Base-by-base conservation (phyloP, 2,888 invertebrate genomes). In the Hirtodrosophila confusa region DNA sequence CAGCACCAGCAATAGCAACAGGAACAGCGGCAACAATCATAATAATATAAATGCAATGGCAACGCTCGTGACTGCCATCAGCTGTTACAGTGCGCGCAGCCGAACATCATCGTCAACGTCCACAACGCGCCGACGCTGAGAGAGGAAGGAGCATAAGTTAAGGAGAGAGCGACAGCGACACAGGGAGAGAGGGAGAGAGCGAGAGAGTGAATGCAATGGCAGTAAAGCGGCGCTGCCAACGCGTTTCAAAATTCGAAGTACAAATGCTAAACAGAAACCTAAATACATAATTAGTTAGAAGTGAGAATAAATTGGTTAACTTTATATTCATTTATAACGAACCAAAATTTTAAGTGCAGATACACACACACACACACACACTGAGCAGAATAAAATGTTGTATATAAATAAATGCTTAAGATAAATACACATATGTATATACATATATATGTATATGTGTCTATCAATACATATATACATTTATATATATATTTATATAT, bases 71-170 rank as follows among this genome's bases (percentile, higher is more conserved):
- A 69, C 64, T 0, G 65, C 72, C 47, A 88, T 88, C 17, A 72
- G 71, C 49, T 85, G 83, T 57, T 83, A 82, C 12, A 66, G 76
- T 47, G 71, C 56, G 43, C 80, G 75, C 48, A 76, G 39, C 36
- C 77, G 76, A 29, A 33, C 48, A 33, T 47, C 47, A 45, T 5
- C 56, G 33, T 17, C 60, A 12, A 3, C 51, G 43, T 17, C 62
- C 24, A n/a, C 58, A 47, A 8, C 86, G 43, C 48, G 77, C 17
- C 37, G 75, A 29, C 55, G 67, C 60, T 56, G 37, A 77, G 4
- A 48, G 45, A 8, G 12, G 31, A 0, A 12, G 24, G 24, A 49
- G 29, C n/a, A 36, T 39, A 27, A 44, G 27, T 6, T 27, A 1
- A 27, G 3, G n/a, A 43, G 11, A 33, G 23, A 17, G 43, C 17